Evolutionary conservation across 2,797 vertebrate species (phyloP).

Genomic region (Momotus momota): DNA sequence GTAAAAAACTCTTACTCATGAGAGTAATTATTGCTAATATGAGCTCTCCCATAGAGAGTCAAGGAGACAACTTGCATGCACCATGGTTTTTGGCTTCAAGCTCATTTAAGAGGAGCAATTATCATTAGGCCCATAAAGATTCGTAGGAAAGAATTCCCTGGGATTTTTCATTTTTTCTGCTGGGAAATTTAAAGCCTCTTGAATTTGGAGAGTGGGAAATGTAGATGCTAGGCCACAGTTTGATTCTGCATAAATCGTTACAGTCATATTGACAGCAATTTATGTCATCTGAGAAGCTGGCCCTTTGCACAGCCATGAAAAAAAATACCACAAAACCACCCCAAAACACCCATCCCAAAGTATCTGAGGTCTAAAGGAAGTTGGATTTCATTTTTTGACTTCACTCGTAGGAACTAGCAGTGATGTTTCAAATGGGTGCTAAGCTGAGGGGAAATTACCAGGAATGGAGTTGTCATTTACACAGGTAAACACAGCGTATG

Average conservation of each 20-base stretch:
- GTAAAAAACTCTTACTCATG: constrained; percentile 19
- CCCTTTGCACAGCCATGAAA: not conserved
- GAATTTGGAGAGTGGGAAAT: not conserved
- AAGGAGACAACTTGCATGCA: not conserved
- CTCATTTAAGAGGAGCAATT: not conserved
- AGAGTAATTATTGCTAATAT: constrained; percentile 16
- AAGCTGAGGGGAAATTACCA: not conserved
- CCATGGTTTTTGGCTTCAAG: not conserved
- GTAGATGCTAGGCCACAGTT: not conserved
- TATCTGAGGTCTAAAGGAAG: not conserved
- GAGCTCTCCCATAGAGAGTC: not conserved
- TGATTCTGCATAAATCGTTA: not conserved
- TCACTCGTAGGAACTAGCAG: not conserved
- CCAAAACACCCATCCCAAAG: accelerated
- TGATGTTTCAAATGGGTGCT: not conserved
- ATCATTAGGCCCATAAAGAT: constrained; percentile 23
- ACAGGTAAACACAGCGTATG: not conserved
- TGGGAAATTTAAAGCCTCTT: constrained; percentile 17
- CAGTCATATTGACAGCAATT: accelerated
- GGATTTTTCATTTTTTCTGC: constrained; percentile 1
- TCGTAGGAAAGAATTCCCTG: not conserved
- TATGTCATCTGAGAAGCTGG: not conserved
- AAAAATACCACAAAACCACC: accelerated
- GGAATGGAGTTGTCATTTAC: not conserved
- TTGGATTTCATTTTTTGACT: not conserved